Evolutionary conservation across 2,113 vertebrate species (phyloP), one percentile per base, ranked within the genome.

Genomic region (Corythoichthys haematopterus): DNA sequence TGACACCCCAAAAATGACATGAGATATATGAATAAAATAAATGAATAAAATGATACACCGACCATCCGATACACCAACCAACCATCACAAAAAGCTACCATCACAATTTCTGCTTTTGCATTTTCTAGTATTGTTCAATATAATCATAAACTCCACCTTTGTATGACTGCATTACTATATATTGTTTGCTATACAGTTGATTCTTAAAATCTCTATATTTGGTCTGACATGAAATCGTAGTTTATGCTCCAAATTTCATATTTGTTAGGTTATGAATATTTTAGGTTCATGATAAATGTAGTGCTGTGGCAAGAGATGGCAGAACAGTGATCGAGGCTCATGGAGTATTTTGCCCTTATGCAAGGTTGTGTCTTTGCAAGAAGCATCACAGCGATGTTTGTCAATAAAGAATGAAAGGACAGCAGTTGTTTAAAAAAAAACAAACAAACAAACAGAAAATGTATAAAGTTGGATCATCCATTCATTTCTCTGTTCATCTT

Each of bases 141-240:
- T 43, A 7, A 43, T 43, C 4, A 5, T 43, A 7, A 7, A 43
- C 9, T 5, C 50, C 14, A 6, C 14, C 14, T 51, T 51, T 51
- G 50, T 16, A 51, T 16, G 3, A 51, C 16, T 16, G 16, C 50
- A 28, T 28, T 28, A 28, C 20, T 28, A 28, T 28, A 28, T 28
- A 28, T 28, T 28, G 20, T 55, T 4, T 55, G 11, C 7, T 3
- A 36, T 35, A 12, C 35, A 14, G 13, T 11, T 28, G 33, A 11
- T 13, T 13, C 28, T 11, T 43, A 43, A 6, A 57, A 35, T 36
- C 10, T 12, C 3, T 33, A 28, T 13, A 57, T 57, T 28, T 36
- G 55, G 2, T 80, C 61, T 11, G 52, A 71, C 72, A 33, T 56
- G 45, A 63, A 73, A 57, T 68, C 59, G 13, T 35, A 62, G 55